Evolutionary conservation across 2,113 vertebrate genomes (phyloP), one percentile per base, ranked within the genome.

Genomic region (Takifugu bimaculatus): DNA sequence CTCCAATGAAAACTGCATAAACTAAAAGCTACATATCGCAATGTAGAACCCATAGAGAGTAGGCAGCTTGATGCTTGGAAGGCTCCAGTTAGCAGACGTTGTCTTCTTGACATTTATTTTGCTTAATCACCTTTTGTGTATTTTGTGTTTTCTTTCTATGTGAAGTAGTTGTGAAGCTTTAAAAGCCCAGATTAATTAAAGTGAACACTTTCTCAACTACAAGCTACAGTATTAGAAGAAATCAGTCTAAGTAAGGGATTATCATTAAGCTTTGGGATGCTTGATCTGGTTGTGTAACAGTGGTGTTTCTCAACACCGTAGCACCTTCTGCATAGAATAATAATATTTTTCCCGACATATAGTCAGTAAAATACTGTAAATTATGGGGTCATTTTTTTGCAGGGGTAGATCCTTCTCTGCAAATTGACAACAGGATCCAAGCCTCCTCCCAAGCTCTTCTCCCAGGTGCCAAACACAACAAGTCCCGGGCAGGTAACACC

Each of bases 381-480:
- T 60, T 27, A 2, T 47, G n/a, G 25, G 66, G 2, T 63, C 48
- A 15, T 60, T 77, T 25, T 25, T 72, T 9, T 90, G 49, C 87
- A 97, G 95, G 94, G 81, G 93, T 95, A 89, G 95, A 97, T 77
- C 92, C 94, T 0, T 93, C 94, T 75, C 86, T 95, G 29, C 95
- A 94, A 79, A 86, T 91, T 50, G 95, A 97, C 77, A 91, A 79
- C 82, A 90, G 93, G 77, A 86, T 91, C 65, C 82, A 92, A 26
- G 87, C 89, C 13, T 90, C 93, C 6, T 86, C 92, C 0, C 93
- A 93, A 60, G 81, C 89, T 51, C 60, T 80, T 0, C 76, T 87
- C 45, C 72, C 81, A 0, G 79, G 59, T 2, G 82, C 89, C 25
- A 95, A 93, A 65, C 93, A 91, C 80, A 93, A 91, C 75, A 96